Base-by-base conservation (phyloP, 2,113 vertebrate species). In the Jaculus jaculus region DNA sequence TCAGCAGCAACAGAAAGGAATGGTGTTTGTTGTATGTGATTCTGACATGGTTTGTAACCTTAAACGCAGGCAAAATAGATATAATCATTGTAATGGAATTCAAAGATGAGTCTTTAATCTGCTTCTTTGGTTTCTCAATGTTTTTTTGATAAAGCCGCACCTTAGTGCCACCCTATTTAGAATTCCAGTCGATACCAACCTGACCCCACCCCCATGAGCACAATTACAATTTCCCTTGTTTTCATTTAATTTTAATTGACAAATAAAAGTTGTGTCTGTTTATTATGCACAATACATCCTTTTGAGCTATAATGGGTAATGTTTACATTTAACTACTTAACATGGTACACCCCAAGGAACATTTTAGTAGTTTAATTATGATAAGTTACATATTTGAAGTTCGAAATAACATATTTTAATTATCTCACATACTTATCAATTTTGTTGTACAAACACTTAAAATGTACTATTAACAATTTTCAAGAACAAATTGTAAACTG, bases 1-100 rank as follows among this genome's bases (percentile, higher is more conserved):
- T 93, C 47, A 90, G 11, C 5, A 82, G 54, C 11, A 8, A 85
- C 39, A 89, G 37, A 95, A 84, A 24, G 30, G 3, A 96, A 87
- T 37, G n/a, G 47, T 61, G 13, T 17, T 71, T 54, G 68, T 30
- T 89, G 18, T 61, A 78, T 90, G 61, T 93, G 87, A 82, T 21
- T 18, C 8, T 86, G 28, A n/a, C 5, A 26, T 78, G 71, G 5
- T 4, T 89, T 94, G 84, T 5, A 87, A 63, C 32, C 18, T 30
- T 68, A 83, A 61, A 78, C n/a, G 54, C 5, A 82, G 34, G 47
- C 32, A n/a, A 37, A 78, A 61, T 30, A 88, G 4, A 20, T 61
- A 54, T 63, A 16, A 72, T 13, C 26, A 90, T 65, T 60, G 28
- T 77, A 61, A 21, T 68, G 47, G 85, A 34, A 78, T 85, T 39